Evolutionary conservation across 2,888 invertebrate species (phyloP).

Genomic region (Dexiosoma caninum): DNA sequence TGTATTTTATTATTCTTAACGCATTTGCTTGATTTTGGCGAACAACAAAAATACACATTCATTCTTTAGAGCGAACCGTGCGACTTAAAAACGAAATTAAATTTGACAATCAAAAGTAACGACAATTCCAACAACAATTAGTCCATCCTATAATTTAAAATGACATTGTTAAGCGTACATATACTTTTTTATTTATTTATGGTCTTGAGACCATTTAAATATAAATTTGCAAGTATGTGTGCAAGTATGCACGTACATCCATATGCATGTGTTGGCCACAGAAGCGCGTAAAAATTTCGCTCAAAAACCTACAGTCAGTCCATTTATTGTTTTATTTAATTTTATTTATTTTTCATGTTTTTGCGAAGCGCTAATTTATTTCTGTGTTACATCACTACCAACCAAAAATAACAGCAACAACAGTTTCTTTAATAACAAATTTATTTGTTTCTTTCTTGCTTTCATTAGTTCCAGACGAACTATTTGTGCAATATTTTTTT

Average conservation of each 20-base stretch:
- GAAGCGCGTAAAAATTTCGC: constrained; percentile 24
- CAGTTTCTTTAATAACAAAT: not conserved
- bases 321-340: no score
- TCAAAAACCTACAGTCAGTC: not conserved
- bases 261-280: not conserved
- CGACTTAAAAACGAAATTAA: not conserved
- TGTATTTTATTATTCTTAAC: no score
- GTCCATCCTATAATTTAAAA: constrained; percentile 32
- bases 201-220: constrained; percentile 38
- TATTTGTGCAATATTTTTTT: not conserved
- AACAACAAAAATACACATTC: not conserved
- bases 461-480: constrained; percentile 3
- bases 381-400: constrained; percentile 38
- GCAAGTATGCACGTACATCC: not conserved
- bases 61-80: not conserved
- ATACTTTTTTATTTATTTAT: constrained; percentile 22
- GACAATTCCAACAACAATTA: not conserved
- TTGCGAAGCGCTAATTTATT: constrained; percentile 12
- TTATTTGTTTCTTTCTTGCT: not conserved
- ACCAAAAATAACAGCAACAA: not conserved
- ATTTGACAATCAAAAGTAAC: not conserved
- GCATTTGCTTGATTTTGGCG: no score
- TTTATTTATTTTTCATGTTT: no score
- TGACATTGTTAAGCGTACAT: constrained; percentile 38
- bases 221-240: not conserved